Base-by-base conservation (phyloP, 2,888 invertebrate genomes). In the Petrolisthes manimaculis region DNA sequence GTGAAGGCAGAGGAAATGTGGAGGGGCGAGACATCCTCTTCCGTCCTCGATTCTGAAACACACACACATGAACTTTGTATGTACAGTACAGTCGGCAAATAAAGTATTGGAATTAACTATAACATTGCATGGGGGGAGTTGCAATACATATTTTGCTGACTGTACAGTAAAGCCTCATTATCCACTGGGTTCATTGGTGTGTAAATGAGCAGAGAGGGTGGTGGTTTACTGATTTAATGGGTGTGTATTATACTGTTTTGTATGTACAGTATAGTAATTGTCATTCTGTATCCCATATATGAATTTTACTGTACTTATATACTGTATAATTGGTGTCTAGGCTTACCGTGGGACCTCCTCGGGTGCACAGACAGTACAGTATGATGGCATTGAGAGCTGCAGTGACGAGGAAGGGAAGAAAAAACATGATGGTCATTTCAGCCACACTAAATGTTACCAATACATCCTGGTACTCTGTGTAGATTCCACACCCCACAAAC, bases 341-440 rank as follows among this genome's bases (percentile, higher is more conserved):
- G 37, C 61, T 56, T 51, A 37, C 78, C 37, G 21, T 56, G 37
- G 6, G 56, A 6, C 61, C 0, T 37, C 56, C 37, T 56, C 80
- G 61, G 37, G 56, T 12, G 21, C 8, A 95, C 21, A 97, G 95
- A 1, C 95, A 95, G 53, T 94, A 93, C 89, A 95, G 95, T 78
- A 97, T 97, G 92, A 95, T 94, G 0, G 95, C 93, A 92, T 97
- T 97, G 90, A 97, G 93, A 8, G 96, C 93, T 1, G 95, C 94
- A 90, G 97, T 96, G 74, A 95, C 93, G 1, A 94, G 93, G 91
- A 96, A 95, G 2, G 97, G 97, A 71, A 96, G 92, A 5, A 95
- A 94, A 92, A 97, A 96, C 0, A 96, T 95, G 5, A 96, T 92
- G 71, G 95, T 93, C 0, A 96, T 95, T 92, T 97, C 97, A 86